Percentiles rank a stretch among this genome's conserved stretches.
Evolutionary conservation across 2,888 invertebrate genomes (phyloP).

Genomic region (Torymus auratus): DNA sequence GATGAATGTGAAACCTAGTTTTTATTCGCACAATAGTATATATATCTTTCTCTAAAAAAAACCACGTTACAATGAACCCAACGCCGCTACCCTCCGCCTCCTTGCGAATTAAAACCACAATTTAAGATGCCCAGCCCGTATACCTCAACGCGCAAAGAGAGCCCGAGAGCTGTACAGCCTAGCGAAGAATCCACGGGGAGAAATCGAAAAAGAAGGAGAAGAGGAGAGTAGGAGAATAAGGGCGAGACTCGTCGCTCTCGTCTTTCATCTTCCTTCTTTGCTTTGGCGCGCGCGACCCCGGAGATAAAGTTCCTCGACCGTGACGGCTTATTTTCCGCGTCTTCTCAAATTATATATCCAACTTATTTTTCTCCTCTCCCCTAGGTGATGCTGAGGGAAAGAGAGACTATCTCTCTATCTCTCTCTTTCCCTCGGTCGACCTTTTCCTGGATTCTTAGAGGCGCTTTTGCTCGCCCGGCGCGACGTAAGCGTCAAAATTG

Average conservation of each 20-base stretch:
- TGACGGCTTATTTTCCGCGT: constrained; percentile 62
- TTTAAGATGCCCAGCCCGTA: too few relatives aligned
- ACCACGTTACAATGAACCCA: too few relatives aligned
- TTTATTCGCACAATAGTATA: too few relatives aligned
- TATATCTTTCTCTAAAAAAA: too few relatives aligned
- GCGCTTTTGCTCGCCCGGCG: constrained; percentile 32
- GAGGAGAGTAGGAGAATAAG: neutral
- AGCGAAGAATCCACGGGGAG: neutral
- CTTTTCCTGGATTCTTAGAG: constrained; percentile 60
- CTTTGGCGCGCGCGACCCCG: constrained; percentile 31
- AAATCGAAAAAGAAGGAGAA: neutral
- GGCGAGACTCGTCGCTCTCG: constrained; percentile 14
- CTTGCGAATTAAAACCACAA: too few relatives aligned
- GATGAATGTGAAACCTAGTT: too few relatives aligned
- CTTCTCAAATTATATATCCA: constrained; percentile 68
- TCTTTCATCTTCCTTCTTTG: constrained; percentile 46
- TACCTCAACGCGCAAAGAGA: too few relatives aligned
- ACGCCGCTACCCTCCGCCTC: too few relatives aligned
- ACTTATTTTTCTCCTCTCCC: constrained; percentile 65
- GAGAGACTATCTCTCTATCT: constrained; percentile 52
- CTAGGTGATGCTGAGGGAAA: constrained; percentile 20
- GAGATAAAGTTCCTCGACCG: constrained; percentile 56
- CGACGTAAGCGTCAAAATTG: constrained; percentile 55
- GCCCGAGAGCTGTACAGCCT: too few relatives aligned
- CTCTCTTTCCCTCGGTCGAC: constrained; percentile 52